Percentiles rank a stretch among this genome's conserved stretches.
These are phyloP conservation scores for Forbesichthys papilliferus DNA, from an alignment of 2,113 vertebrate genomes.

Conservation along the genomic window DNA sequence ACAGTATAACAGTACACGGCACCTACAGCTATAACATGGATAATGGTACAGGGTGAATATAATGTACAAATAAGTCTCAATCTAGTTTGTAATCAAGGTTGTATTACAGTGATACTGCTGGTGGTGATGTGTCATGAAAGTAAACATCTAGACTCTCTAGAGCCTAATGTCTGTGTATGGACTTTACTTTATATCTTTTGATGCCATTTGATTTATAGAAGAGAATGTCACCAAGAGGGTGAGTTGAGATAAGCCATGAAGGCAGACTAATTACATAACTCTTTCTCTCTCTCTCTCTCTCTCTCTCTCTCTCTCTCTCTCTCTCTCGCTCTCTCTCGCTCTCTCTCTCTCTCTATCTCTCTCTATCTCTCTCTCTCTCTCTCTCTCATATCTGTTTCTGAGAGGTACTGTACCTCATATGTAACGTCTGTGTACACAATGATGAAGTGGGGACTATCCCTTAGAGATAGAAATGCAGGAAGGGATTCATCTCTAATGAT, in stretches of 20 bases:
- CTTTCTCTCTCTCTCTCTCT: slow-evolving; percentile 6
- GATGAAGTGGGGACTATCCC: no score
- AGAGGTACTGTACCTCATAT: not conserved
- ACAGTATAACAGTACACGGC: no score
- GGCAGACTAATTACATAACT: slow-evolving; percentile 36
- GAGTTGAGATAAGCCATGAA: slow-evolving; percentile 44
- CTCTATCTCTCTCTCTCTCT: slow-evolving; percentile 16
- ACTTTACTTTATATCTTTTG: slow-evolving; percentile 45
- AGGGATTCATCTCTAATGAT: no score
- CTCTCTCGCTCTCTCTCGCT: slow-evolving; percentile 6
- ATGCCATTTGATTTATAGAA: slow-evolving; percentile 41
- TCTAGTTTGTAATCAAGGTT: not conserved
- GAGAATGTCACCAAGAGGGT: slow-evolving; percentile 25
- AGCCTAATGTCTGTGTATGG: slow-evolving; percentile 39
- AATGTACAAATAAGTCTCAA: no score
- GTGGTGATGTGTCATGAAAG: slow-evolving; percentile 15
- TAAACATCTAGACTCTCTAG: slow-evolving; percentile 33
- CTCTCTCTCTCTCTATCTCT: slow-evolving; percentile 4
- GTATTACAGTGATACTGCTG: not conserved
- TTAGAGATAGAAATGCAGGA: no score
- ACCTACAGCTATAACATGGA: no score
- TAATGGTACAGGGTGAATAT: no score
- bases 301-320: slow-evolving; percentile 15
- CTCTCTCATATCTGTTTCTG: not conserved
- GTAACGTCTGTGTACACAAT: not conserved